A percentile compares a stretch with the other conserved stretches of the same genome.
These are phyloP conservation scores for Telenomus remus DNA, from an alignment of 1,140 invertebrate genomes.

Conservation along the genomic window DNA sequence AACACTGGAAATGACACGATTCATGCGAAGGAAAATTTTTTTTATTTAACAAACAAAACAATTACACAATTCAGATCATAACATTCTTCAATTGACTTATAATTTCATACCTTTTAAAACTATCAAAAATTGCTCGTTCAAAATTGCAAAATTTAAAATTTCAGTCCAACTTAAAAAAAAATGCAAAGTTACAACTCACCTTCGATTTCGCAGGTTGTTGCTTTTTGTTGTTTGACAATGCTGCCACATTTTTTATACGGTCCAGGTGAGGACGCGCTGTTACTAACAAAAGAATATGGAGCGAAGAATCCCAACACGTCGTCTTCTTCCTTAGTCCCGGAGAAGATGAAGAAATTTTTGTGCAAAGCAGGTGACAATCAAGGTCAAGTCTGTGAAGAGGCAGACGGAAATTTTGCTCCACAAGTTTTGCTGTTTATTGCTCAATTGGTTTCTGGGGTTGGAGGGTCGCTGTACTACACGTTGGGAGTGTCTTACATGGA, in stretches of 20 bases:
- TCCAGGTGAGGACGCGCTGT: slow-evolving; percentile 80
- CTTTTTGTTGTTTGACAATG: slow-evolving; percentile 82
- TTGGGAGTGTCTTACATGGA: slow-evolving; percentile 84
- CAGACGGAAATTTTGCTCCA: slow-evolving; percentile 78
- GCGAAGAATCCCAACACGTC: slow-evolving; percentile 44
- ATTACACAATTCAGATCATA: neutral
- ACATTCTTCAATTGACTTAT: too few relatives aligned
- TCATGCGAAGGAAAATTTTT: slow-evolving; percentile 43
- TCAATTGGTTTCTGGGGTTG: slow-evolving; percentile 81
- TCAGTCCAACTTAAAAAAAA: too few relatives aligned
- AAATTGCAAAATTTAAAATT: too few relatives aligned
- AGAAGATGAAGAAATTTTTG: slow-evolving; percentile 69
- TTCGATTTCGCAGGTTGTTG: slow-evolving; percentile 72
- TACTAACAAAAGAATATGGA: slow-evolving; percentile 80
- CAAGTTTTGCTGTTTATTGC: slow-evolving; percentile 79
- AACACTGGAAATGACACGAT: slow-evolving; percentile 43
- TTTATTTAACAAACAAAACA: neutral
- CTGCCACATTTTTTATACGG: slow-evolving; percentile 85
- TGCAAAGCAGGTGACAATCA: slow-evolving; percentile 65
- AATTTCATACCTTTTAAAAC: too few relatives aligned
- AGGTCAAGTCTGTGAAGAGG: slow-evolving; percentile 74
- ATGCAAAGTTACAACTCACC: too few relatives aligned
- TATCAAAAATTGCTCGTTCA: too few relatives aligned
- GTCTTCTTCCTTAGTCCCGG: slow-evolving; percentile 50
- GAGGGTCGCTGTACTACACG: slow-evolving; percentile 80